Evolutionary conservation across 2,888 invertebrate species (phyloP), one percentile per base, ranked within the genome.

Genomic region (Rhagonycha fulva): DNA sequence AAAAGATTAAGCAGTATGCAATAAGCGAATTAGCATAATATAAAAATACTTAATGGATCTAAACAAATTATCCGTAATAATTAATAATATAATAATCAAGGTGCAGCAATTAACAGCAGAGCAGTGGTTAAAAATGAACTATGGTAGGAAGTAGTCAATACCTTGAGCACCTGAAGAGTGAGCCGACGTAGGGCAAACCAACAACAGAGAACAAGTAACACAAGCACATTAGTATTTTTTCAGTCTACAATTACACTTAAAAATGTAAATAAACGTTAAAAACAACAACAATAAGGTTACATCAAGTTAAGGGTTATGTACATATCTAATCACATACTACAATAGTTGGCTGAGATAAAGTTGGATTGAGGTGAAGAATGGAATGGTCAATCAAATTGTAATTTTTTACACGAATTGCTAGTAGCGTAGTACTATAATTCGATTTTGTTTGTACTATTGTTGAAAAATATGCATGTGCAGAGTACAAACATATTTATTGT

Each of bases 121-220:
- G 77, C 74, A 32, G 72, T 71, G 71, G 70, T 84, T 83, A 85
- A 85, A 83, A 80, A 84, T 82, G 78, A 83, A 82, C 83, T 82
- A 79, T 78, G 74, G 77, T 70, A 70, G 72, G 78, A 81, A 78
- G 47, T 80, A 75, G 73, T 79, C 80, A 87, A 86, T 88, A 89
- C 89, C 89, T 89, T 89, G 87, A 89, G 88, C 86, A 89, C 89
- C 89, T 89, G 88, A 85, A 86, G 87, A 85, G 85, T 86, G 86
- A 87, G 86, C 86, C 86, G 86, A 83, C 86, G 85, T 81, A 86
- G 86, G 86, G 84, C 84, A 87, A 83, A 87, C 87, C 88, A 87
- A 81, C 85, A 87, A 87, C 86, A 88, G 84, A 86, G 84, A 88
- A 87, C 86, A 88, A 86, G 88, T 86, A 88, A 87, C 87, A 87